Evolutionary conservation across 2,797 vertebrate species (phyloP), one percentile per base, ranked within the genome.

Genomic region (Sebastes iracundus): DNA sequence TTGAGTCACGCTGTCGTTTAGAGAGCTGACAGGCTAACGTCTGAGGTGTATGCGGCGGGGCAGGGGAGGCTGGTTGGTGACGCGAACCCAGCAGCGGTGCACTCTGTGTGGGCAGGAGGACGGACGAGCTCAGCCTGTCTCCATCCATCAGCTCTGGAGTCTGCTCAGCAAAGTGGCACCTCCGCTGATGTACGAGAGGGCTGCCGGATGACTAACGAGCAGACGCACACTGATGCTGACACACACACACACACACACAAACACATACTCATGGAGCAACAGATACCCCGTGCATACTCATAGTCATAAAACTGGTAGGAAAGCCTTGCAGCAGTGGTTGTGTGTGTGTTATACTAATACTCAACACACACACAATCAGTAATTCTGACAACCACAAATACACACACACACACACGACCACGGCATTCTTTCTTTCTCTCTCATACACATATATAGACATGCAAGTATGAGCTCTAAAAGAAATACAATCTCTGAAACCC

Each of bases 91-190:
- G 78, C 85, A 55, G 71, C 28, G n/a, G 65, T 46, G 79, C 32
- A 9, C 75, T 88, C 68, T 81, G 86, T 92, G 92, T 90, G 90
- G 82, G 89, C 75, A 88, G 92, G 20, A 64, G 79, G 76, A 84
- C 82, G 12, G 72, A 70, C 63, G 12, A 86, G 75, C 73, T 83
- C 69, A 75, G 83, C 76, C 85, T 28, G 84, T 90, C 82, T 86
- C 80, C 79, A 83, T 89, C 88, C 84, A 90, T 93, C 90, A 94
- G 86, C 32, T 12, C 88, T 33, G 56, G 70, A 69, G 84, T 74
- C 59, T 49, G 80, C 84, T 87, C 83, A 71, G 81, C 79, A 88
- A 88, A 80, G 72, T 88, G 83, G 82, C 89, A 90, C 82, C 84
- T 84, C 75, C 4, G 1, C 81, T 82, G 89, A 90, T 80, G 86